Base-by-base conservation (phyloP, 2,113 vertebrate genomes). In the Platichthys stellatus region DNA sequence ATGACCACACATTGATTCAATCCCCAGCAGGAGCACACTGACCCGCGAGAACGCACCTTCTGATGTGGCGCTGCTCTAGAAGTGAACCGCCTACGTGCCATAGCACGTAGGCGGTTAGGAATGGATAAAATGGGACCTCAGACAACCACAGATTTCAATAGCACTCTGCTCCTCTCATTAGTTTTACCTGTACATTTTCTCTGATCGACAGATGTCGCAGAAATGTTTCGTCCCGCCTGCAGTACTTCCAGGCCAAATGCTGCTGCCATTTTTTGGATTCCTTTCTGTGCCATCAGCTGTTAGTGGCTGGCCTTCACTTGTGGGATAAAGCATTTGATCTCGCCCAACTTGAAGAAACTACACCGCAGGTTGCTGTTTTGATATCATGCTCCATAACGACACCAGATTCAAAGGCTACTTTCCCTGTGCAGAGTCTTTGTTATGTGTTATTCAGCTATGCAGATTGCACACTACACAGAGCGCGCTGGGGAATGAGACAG, bases 191-290 rank as follows among this genome's bases (percentile, higher is more conserved):
- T 9, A 28, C 43, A 35, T 63, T 73, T 45, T 26, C 54, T 60
- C 53, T 61, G 76, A 58, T 47, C 56, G 65, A 86, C 75, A 83
- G 84, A 89, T 88, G 90, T 87, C 89, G 81, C 66, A 38, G 78
- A 70, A 69, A 66, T 73, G 70, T 63, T 78, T 63, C 45, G 51
- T 53, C 12, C 57, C 17, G 57, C 57, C 69, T 57, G 68, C 14
- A 56, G 64, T 73, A 60, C 67, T 69, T 69, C 72, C 72, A 66
- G 71, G 40, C 72, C 64, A 74, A 84, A 51, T 28, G 78, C 70
- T 58, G 69, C 82, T 90, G 87, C 87, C 82, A 80, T 87, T 91
- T 84, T 67, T 69, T 83, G 62, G 78, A 80, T 79, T 76, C 71
- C 74, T 74, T 74, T 80, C 76, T 76, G 35, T 81, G 66, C 65